Evolutionary conservation across 2,888 invertebrate species (phyloP).

Genomic region (Clunio marinus): DNA sequence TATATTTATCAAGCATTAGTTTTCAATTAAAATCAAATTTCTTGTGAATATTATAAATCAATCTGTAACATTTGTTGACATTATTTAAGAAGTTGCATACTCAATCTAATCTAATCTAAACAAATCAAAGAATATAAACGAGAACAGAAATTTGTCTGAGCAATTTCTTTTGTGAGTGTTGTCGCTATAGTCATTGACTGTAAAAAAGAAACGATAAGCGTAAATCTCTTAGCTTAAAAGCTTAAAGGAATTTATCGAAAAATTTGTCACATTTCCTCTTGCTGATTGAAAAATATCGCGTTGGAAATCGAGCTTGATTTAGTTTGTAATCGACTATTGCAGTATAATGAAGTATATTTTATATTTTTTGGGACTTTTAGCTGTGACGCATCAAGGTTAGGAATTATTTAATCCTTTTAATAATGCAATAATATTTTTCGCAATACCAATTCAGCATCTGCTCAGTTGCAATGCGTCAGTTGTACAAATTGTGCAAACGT

Average conservation of each 20-base stretch:
- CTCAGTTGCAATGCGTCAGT: neutral
- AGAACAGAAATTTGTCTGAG: too few species aligned
- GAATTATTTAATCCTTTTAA: neutral
- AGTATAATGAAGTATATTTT: constrained; percentile 16
- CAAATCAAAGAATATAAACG: too few species aligned
- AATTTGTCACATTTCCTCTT: neutral
- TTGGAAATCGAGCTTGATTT: neutral
- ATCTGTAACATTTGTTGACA: neutral
- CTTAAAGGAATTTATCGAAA: neutral
- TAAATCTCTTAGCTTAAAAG: too few species aligned
- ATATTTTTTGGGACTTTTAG: neutral
- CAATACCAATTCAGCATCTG: neutral
- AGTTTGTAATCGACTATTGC: neutral
- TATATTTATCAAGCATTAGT: neutral
- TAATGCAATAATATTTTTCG: neutral
- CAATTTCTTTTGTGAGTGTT: too few species aligned
- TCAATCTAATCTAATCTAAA: too few species aligned
- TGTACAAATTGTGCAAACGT: neutral
- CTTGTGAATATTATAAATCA: neutral
- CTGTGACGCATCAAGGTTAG: neutral
- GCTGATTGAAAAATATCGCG: neutral
- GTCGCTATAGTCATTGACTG: too few species aligned
- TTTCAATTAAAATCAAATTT: too few species aligned
- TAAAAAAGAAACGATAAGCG: too few species aligned
- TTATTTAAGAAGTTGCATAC: too few species aligned